Base-by-base conservation (phyloP, 2,888 invertebrate species). In the Anticlea derivata region DNA sequence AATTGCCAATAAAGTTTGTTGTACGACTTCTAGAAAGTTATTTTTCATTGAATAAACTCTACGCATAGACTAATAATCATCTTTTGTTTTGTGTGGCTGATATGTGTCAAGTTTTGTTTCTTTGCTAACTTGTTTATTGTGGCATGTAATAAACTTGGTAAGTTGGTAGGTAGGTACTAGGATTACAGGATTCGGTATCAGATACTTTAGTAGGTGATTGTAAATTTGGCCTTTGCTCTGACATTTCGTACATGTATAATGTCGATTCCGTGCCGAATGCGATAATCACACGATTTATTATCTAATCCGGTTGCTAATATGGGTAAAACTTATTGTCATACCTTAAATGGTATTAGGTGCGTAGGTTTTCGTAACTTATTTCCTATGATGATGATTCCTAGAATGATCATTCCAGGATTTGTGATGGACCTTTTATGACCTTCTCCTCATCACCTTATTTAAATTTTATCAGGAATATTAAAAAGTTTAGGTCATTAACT, bases 181-280 rank as follows among this genome's bases (percentile, higher is more conserved):
- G n/a, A n/a, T n/a, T 5, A 20, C 20, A 43, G 17, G 33, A 44
- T 49, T 31, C 22, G 24, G 13, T 27, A 44, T 26, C 39, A 27
- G 11, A 29, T 23, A 39, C 46, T 34, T 54, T 48, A 44, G 11
- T 47, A 38, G 38, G 31, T 54, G 49, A 59, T 45, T 49, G 65
- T 64, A 60, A 56, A 56, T 52, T 56, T 75, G 75, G 82, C 85
- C 80, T 84, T 82, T 81, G 64, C 55, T 51, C 67, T 83, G 84
- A 78, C 83, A 83, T 86, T 86, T 81, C 35, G 65, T 61, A 50
- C 80, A 78, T 80, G 80, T 78, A 79, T 73, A 58, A 89, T 88
- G 88, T 79, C 88, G 80, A 83, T 68, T 82, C 70, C 88, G 88
- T 89, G 88, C 80, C 51, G 57, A 52, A 55, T 35, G 46, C 51